Evolutionary conservation across 2,888 invertebrate genomes (phyloP).

Genomic region (Flexamia atlantica): DNA sequence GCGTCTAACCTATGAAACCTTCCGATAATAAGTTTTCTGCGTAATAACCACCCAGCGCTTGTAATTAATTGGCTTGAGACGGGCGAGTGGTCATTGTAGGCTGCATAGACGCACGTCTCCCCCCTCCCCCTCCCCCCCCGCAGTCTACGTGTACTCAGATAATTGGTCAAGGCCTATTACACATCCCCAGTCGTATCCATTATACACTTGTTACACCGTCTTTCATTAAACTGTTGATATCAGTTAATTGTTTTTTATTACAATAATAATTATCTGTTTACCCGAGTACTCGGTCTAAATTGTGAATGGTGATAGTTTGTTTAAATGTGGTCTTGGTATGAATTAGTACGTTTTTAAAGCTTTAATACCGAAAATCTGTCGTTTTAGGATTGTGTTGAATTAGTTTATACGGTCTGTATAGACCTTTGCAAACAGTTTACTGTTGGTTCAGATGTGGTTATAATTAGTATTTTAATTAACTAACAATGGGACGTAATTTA

Average conservation of each 20-base stretch:
- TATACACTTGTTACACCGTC: constrained; percentile 11
- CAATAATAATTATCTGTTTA: not conserved
- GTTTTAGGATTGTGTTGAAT: no score
- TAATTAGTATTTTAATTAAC: no score
- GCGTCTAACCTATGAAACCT: not conserved
- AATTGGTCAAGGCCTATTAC: constrained; percentile 33
- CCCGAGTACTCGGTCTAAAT: not conserved
- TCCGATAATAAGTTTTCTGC: constrained; percentile 7
- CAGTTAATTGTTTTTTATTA: constrained; percentile 26
- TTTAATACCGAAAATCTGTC: no score
- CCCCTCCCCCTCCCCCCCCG: not conserved
- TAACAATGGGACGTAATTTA: no score
- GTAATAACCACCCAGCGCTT: not conserved
- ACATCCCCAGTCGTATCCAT: not conserved
- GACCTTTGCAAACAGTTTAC: no score
- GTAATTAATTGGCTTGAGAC: not conserved
- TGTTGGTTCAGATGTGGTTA: no score
- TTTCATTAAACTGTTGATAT: constrained; percentile 23
- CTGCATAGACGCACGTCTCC: constrained; percentile 26
- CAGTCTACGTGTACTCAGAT: not conserved
- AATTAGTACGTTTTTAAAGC: no score
- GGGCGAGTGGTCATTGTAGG: not conserved
- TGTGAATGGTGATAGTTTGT: no score
- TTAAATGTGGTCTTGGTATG: no score
- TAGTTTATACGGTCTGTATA: no score